A percentile compares a stretch with the other conserved stretches of the same genome.
Evolutionary conservation across 2,888 invertebrate genomes (phyloP).

Genomic region (Trichogramma dendrolimi): DNA sequence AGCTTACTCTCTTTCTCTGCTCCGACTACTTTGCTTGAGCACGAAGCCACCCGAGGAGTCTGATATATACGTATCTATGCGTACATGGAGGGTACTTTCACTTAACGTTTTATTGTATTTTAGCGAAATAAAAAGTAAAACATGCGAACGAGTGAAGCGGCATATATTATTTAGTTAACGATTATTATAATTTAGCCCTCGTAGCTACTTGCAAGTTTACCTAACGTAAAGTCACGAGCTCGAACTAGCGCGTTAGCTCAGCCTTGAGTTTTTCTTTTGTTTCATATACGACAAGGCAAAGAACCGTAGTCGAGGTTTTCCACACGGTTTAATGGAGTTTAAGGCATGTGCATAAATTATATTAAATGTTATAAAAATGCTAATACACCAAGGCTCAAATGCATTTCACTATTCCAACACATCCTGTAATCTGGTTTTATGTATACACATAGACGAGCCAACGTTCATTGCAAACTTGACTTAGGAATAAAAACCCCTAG

Average conservation of each 20-base stretch:
- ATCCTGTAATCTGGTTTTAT: too few species aligned
- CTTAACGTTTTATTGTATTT: too few species aligned
- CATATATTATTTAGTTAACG: slow-evolving; percentile 23
- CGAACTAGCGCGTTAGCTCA: not conserved
- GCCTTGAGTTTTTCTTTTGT: not conserved
- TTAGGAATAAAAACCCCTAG: too few species aligned
- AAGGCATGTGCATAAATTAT: not conserved
- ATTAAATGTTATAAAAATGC: slow-evolving; percentile 4
- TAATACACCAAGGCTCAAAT: not conserved
- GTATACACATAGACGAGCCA: too few species aligned
- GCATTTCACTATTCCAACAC: too few species aligned
- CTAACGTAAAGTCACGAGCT: too few species aligned
- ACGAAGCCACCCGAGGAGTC: not conserved
- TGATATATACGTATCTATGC: too few species aligned
- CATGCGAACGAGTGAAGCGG: not conserved
- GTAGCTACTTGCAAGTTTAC: slow-evolving; percentile 25
- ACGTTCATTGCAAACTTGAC: too few species aligned
- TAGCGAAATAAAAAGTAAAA: too few species aligned
- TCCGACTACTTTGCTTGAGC: not conserved
- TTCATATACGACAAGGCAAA: not conserved
- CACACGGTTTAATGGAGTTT: not conserved
- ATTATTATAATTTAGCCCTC: slow-evolving; percentile 24
- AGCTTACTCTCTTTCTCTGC: too few species aligned
- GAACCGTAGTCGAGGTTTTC: not conserved
- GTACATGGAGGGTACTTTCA: too few species aligned